phyloP scores from a whole-genome alignment of 2,888 invertebrate species.

The Drosophila histrio region DNA sequence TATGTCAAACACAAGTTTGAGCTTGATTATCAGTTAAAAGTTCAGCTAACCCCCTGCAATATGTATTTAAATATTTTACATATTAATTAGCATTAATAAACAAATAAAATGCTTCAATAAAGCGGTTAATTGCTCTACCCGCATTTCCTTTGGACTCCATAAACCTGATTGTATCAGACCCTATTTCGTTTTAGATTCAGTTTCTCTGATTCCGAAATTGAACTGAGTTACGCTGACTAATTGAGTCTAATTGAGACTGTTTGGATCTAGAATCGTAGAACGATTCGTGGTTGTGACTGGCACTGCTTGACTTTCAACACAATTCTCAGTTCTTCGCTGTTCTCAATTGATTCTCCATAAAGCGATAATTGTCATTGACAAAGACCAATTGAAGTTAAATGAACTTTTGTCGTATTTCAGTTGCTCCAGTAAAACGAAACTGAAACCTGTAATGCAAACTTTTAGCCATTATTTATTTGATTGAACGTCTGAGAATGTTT shows the following conservation, averaged over 20 bases:
- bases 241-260: constrained; percentile 61
- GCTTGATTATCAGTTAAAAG: constrained; percentile 3
- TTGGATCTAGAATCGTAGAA: constrained; percentile 17
- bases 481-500: constrained; percentile 5
- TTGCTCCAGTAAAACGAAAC: constrained; percentile 16
- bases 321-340: constrained; percentile 4
- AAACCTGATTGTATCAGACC: constrained; percentile 27
- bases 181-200: constrained; percentile 21
- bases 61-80: constrained; percentile 6
- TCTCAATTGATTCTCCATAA: constrained; percentile 45
- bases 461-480: constrained; percentile 1
- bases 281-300: constrained; percentile 24
- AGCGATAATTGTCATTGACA: constrained; percentile 31
- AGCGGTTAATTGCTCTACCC: constrained; percentile 16
- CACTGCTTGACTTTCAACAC: constrained; percentile 36
- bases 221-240: constrained; percentile 44
- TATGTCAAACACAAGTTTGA: neutral
- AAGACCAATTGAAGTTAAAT: constrained; percentile 45
- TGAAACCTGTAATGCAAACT: constrained; percentile 10
- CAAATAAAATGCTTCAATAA: constrained; percentile 5
- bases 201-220: neutral
- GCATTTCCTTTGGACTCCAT: neutral
- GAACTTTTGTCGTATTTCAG: constrained; percentile 31
- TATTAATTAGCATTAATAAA: constrained; percentile 9
- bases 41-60: neutral